Evolutionary conservation across 1,140 invertebrate species (phyloP).

Genomic region (Dreissena polymorpha): DNA sequence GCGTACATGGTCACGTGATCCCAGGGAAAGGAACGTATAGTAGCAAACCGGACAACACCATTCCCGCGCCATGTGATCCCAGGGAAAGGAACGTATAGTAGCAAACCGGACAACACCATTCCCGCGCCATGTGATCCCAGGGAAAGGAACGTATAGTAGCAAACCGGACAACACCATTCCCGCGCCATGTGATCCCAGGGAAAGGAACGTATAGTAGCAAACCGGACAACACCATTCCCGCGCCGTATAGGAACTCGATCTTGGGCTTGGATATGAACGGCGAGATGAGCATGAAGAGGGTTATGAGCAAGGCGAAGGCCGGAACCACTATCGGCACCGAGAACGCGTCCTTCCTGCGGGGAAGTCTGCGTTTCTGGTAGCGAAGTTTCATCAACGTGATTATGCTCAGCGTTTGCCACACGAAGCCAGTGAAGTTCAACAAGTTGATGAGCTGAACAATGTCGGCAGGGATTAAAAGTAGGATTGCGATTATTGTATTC

Average conservation of each 20-base stretch:
- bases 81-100: conserved; percentile 32
- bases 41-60: background rate
- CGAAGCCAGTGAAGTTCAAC: conserved; percentile 2
- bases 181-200: background rate
- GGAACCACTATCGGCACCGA: conserved; percentile 12
- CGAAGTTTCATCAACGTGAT: conserved; percentile 11
- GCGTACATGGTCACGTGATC: background rate
- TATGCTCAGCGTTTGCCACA: background rate
- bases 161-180: background rate
- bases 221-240: background rate
- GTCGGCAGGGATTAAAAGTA: conserved; percentile 21
- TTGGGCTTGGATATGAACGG: conserved; percentile 20
- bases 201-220: conserved; percentile 30
- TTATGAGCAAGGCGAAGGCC: background rate
- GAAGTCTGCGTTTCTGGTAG: background rate
- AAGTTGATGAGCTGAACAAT: conserved; percentile 26
- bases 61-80: background rate
- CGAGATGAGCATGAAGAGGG: conserved; percentile 18
- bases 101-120: background rate
- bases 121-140: background rate
- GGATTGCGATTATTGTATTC: background rate
- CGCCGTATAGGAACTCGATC: conserved; percentile 35
- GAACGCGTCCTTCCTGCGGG: background rate
- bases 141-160: conserved; percentile 28
- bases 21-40: conserved; percentile 29